A percentile compares a stretch with the other conserved stretches of the same genome.
Conservation (phyloP, 2,113 vertebrate species). For the Xiphophorus couchianus region DNA sequence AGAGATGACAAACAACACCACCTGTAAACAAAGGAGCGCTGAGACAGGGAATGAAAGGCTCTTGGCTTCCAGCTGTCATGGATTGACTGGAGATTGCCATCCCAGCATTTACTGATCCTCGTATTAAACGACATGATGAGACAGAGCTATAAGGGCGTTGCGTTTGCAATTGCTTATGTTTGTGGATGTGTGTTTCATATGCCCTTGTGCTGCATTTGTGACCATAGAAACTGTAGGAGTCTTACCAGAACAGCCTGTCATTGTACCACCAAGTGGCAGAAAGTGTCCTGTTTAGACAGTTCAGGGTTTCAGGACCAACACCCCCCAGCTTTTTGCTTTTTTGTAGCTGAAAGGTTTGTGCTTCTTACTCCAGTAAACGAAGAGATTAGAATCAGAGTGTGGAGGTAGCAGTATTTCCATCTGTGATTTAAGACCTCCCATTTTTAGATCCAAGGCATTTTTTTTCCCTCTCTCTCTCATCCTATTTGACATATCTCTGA, state of each 20-base stretch:
- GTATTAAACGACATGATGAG: constrained; percentile 26
- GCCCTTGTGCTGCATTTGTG: constrained; percentile 4
- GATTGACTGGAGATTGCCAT: constrained; percentile 37
- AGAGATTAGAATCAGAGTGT: constrained; percentile 64
- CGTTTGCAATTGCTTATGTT: constrained; percentile 27
- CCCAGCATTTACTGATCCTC: constrained; percentile 23
- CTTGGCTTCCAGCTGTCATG: constrained; percentile 38
- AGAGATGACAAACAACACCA: constrained; percentile 46
- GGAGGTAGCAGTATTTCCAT: constrained; percentile 19
- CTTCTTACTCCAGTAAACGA: constrained; percentile 63
- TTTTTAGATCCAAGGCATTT: constrained; percentile 63
- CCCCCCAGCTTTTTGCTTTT: constrained; percentile 41
- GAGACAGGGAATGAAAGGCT: constrained; percentile 32
- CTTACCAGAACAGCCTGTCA: constrained; percentile 15
- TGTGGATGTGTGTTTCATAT: constrained; percentile 6
- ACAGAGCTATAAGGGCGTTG: neutral
- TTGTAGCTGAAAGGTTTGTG: constrained; percentile 43
- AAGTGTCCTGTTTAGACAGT: constrained; percentile 30
- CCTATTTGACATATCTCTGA: constrained; percentile 46
- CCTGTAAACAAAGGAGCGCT: constrained; percentile 32
- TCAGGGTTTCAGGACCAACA: constrained; percentile 1
- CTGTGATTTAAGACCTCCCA: constrained; percentile 56
- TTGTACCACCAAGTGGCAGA: constrained; percentile 41
- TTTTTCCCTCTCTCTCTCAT: constrained; percentile 18
- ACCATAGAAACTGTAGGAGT: constrained; percentile 9